A percentile compares a stretch with the other conserved stretches of the same genome.
phyloP scores from a whole-genome alignment of 92 coral and sea anemone genomes.

The Isaurus tuberculatus region DNA sequence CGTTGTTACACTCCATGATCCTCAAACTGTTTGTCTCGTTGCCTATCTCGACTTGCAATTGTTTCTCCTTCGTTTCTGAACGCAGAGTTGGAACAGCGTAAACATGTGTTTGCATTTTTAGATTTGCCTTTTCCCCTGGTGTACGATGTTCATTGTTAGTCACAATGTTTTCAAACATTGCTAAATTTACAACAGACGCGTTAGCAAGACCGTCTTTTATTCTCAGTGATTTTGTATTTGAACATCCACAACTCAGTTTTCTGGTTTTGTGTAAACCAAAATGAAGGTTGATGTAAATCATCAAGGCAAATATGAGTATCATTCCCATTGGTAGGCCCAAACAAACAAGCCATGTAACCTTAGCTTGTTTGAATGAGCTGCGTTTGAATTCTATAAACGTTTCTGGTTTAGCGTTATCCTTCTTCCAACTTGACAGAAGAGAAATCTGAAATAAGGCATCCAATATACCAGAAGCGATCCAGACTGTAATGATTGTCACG shows the following conservation, averaged over 20 bases:
- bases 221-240: not conserved
- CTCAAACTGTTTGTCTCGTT: not conserved
- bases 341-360: not conserved
- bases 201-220: not conserved
- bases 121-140: not conserved
- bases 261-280: constrained; percentile 8
- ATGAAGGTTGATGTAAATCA: not conserved
- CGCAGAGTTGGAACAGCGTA: not conserved
- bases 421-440: not conserved
- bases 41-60: not conserved
- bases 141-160: not conserved
- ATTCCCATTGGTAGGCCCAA: constrained; percentile 17
- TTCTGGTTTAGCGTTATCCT: not conserved
- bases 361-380: constrained; percentile 15
- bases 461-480: constrained; percentile 5
- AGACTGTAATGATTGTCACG: not conserved
- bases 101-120: not conserved
- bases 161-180: not conserved
- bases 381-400: constrained; percentile 4
- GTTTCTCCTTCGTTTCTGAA: not conserved
- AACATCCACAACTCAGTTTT: not conserved
- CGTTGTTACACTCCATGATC: not conserved
- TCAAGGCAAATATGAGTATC: constrained; percentile 17
- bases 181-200: not conserved
- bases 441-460: constrained; percentile 16